Conservation (phyloP, 2,888 invertebrate genomes). For the Cheiracanthium punctorium region DNA sequence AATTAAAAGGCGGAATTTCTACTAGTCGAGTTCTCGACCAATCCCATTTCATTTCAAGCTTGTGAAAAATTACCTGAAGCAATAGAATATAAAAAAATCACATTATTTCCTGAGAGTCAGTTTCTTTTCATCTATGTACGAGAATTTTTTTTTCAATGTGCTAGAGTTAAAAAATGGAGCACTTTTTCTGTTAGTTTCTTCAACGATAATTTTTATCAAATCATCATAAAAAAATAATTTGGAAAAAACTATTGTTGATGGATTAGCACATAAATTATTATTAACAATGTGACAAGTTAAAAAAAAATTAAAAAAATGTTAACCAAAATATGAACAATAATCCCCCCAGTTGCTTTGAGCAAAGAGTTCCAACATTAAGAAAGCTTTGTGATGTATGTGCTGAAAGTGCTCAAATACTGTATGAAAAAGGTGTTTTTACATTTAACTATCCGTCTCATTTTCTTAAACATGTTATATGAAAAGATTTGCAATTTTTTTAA, state of each 20-base stretch:
- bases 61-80: slow-evolving; percentile 17
- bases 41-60: slow-evolving; percentile 18
- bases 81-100: slow-evolving; percentile 1
- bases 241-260: slow-evolving; percentile 20
- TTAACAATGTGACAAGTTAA: no score
- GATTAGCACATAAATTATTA: slow-evolving; percentile 8
- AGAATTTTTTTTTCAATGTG: not conserved
- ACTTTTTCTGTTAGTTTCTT: slow-evolving; percentile 4
- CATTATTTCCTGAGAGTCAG: not conserved
- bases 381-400: no score
- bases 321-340: no score
- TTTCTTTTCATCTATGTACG: slow-evolving; percentile 13
- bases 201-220: slow-evolving; percentile 5
- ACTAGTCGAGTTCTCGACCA: slow-evolving; percentile 12
- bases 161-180: not conserved
- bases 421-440: no score
- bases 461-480: no score
- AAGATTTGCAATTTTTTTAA: no score
- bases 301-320: no score
- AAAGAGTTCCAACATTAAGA: no score
- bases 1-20: not conserved
- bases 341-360: no score
- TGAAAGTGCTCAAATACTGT: no score
- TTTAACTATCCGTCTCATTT: no score
- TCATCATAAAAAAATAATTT: not conserved